Base-by-base conservation (phyloP, 2,113 vertebrate species). In the Pachyramphus minor region DNA sequence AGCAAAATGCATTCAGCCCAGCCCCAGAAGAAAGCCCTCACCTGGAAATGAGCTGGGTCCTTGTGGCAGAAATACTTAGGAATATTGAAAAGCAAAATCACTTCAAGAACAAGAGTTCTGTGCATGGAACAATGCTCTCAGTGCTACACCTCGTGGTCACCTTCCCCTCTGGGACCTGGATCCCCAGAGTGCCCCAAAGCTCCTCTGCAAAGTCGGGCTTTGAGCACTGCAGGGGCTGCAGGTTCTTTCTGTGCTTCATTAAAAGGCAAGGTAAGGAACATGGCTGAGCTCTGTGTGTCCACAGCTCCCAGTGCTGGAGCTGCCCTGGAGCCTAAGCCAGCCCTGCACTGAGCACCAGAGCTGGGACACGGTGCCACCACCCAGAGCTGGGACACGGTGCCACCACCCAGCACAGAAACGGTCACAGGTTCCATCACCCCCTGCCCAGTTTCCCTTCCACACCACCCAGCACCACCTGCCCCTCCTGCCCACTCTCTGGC, bases 71-170 rank as follows among this genome's bases (percentile, higher is more conserved):
- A 90, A 66, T 4, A 5, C 8, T 55, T 3, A 0, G 37, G 45
- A 22, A 27, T 12, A 8, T 12, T 18, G 19, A 75, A 73, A 67
- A 20, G 18, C 14, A 44, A 67, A 79, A 76, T 20, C 7, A 5
- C 62, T 64, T 45, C 14, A 0, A 6, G 72, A 56, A 4, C 15
- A 5, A n/a, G 14, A 6, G 23, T 31, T 42, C 55, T 10, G 17
- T 20, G 76, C 89, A 10, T 3, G 0, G 37, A 15, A 13, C 33
- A 56, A 1, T 2, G 30, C 16, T 14, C 37, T 35, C 28, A 20
- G 27, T 12, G 49, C 31, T 9, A 14, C 1, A 3, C 2, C 12
- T 28, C 17, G 0, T 1, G 5, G 18, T 2, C 75, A 35, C 31
- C 31, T 33, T 55, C 30, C 18, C 67, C 56, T 6, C 39, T 9